Conservation (phyloP, 2,113 vertebrate species). For the Scortum barcoo region DNA sequence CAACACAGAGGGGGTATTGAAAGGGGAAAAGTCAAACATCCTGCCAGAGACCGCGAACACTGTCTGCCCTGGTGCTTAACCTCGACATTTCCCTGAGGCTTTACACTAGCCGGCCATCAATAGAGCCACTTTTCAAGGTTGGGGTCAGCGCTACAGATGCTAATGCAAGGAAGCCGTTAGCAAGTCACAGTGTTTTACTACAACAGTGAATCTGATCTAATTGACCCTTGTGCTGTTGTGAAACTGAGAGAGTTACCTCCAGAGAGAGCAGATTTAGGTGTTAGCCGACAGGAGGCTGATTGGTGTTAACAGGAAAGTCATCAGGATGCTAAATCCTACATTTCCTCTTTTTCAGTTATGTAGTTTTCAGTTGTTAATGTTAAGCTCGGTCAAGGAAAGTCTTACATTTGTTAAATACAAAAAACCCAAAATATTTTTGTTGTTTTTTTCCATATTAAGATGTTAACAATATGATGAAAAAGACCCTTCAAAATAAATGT, state of each 20-base stretch:
- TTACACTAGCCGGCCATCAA: slow-evolving; percentile 1
- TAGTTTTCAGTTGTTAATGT: too few relatives aligned
- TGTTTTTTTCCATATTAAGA: too few relatives aligned
- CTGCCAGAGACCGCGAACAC: not conserved
- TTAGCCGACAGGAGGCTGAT: not conserved
- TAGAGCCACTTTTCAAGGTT: not conserved
- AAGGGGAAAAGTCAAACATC: slow-evolving; percentile 8
- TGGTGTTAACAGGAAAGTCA: not conserved
- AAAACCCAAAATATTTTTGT: too few relatives aligned
- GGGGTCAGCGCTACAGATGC: not conserved
- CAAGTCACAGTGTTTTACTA: not conserved
- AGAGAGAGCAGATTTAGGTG: not conserved
- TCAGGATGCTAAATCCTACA: not conserved
- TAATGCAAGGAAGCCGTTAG: not conserved
- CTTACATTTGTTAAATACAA: too few relatives aligned
- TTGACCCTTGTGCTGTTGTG: not conserved
- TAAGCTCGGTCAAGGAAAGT: too few relatives aligned
- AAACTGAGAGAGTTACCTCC: not conserved
- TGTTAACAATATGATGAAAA: too few relatives aligned
- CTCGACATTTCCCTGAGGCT: not conserved
- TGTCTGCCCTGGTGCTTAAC: slow-evolving; percentile 4
- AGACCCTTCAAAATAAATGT: too few relatives aligned
- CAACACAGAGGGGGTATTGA: not conserved
- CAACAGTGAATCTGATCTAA: not conserved
- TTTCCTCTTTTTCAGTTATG: not conserved